Percentiles rank a stretch among this genome's conserved stretches.
Conservation (phyloP, 2,888 invertebrate species). For the Kryphioiulus occultus region DNA sequence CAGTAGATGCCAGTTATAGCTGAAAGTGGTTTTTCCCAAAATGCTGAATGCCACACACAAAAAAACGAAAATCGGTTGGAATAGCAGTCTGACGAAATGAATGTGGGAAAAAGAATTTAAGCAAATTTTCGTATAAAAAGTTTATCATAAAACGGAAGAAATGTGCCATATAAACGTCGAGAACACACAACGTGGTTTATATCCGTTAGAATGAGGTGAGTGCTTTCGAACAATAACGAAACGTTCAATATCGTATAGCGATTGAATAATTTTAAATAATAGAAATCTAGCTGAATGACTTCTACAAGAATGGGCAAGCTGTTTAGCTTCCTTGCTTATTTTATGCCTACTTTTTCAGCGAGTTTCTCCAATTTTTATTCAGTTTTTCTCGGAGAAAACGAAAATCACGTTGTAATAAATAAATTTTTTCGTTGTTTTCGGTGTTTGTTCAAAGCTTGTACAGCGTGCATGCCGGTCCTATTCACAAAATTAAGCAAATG, state of each 20-base stretch:
- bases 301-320: neutral
- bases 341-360: too few species aligned
- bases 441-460: too few species aligned
- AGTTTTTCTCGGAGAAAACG: too few species aligned
- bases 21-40: neutral
- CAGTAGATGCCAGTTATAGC: neutral
- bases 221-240: slow-evolving; percentile 7
- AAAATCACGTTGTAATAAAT: too few species aligned
- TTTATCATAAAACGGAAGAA: neutral
- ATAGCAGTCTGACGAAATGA: neutral
- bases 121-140: too few species aligned
- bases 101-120: neutral
- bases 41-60: neutral
- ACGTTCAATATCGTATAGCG: neutral
- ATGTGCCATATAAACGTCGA: neutral
- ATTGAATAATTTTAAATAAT: neutral
- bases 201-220: neutral
- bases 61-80: neutral
- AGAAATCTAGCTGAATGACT: neutral
- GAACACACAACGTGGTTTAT: neutral
- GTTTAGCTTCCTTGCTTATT: too few species aligned
- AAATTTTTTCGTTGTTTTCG: too few species aligned
- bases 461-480: too few species aligned
- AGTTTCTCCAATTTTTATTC: too few species aligned
- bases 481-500: too few species aligned